Evolutionary conservation across 1,140 invertebrate genomes (phyloP).

Genomic region (Trichoplusia ni): DNA sequence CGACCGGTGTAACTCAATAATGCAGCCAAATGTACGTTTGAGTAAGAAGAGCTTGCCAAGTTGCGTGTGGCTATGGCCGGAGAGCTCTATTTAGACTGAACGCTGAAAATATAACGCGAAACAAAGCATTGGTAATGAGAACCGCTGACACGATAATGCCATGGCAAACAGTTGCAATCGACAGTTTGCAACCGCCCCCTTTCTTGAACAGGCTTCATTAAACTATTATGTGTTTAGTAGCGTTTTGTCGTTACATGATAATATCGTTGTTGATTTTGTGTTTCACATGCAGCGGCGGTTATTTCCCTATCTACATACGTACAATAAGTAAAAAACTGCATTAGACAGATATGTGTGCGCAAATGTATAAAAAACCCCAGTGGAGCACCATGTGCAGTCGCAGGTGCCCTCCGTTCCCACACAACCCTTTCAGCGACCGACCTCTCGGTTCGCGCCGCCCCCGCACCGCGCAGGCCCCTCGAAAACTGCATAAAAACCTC

Average conservation of each 20-base stretch:
- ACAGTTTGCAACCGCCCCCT: conserved; percentile 66
- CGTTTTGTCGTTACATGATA: conserved; percentile 12
- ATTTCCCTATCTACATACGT: conserved; percentile 3
- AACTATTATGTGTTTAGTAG: conserved; percentile 37
- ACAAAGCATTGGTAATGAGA: conserved; percentile 64
- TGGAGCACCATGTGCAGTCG: conserved; percentile 78
- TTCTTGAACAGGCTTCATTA: conserved; percentile 43
- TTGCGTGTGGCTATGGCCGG: neutral
- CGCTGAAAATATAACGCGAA: conserved; percentile 52
- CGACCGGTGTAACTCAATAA: conserved; percentile 66
- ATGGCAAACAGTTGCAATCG: conserved; percentile 72
- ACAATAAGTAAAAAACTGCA: conserved; percentile 72
- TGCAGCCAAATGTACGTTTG: conserved; percentile 51
- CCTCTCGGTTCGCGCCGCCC: conserved; percentile 55
- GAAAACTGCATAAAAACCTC: conserved; percentile 59
- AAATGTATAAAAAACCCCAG: conserved; percentile 76
- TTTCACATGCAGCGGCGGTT: neutral
- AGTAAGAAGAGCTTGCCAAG: neutral
- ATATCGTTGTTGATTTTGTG: conserved; percentile 20
- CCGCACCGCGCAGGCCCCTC: conserved; percentile 45
- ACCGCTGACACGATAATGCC: conserved; percentile 73
- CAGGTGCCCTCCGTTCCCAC: conserved; percentile 80
- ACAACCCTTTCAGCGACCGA: conserved; percentile 77
- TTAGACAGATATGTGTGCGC: conserved; percentile 72
- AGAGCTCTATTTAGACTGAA: conserved; percentile 49